Evolutionary conservation across 2,113 vertebrate species (phyloP).

Genomic region (Clarias batrachus): DNA sequence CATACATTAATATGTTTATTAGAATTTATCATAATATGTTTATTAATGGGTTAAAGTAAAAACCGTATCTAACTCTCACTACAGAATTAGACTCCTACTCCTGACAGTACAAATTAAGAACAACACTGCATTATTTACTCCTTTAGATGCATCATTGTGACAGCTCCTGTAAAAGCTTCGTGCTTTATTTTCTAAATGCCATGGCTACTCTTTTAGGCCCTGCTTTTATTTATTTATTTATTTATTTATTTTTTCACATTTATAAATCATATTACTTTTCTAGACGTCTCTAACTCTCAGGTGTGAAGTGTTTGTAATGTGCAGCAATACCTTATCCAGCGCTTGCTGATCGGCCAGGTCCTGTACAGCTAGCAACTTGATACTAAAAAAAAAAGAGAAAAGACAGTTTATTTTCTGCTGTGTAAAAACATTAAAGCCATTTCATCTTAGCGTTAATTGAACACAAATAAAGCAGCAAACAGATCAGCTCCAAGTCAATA

Average conservation of each 20-base stretch:
- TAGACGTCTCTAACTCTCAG: background rate
- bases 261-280: background rate
- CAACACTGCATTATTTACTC: background rate
- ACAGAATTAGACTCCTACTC: background rate
- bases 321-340: conserved; percentile 85
- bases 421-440: background rate
- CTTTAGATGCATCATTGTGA: background rate
- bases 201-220: background rate
- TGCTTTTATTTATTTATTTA: too few relatives aligned
- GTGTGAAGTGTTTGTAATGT: background rate
- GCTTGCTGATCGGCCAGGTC: conserved; percentile 88
- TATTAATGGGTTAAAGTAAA: too few relatives aligned
- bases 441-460: background rate
- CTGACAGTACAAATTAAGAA: background rate
- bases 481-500: conserved; percentile 26
- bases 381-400: conserved; percentile 70
- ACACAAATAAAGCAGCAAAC: background rate
- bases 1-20: background rate
- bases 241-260: too few relatives aligned
- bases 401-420: background rate
- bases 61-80: background rate
- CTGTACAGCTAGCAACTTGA: conserved; percentile 95
- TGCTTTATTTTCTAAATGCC: background rate
- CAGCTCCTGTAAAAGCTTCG: background rate
- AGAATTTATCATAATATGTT: too few relatives aligned